A percentile compares a stretch with the other conserved stretches of the same genome.
Evolutionary conservation across 2,888 invertebrate genomes (phyloP).

Genomic region (Lithophane ornitopus): DNA sequence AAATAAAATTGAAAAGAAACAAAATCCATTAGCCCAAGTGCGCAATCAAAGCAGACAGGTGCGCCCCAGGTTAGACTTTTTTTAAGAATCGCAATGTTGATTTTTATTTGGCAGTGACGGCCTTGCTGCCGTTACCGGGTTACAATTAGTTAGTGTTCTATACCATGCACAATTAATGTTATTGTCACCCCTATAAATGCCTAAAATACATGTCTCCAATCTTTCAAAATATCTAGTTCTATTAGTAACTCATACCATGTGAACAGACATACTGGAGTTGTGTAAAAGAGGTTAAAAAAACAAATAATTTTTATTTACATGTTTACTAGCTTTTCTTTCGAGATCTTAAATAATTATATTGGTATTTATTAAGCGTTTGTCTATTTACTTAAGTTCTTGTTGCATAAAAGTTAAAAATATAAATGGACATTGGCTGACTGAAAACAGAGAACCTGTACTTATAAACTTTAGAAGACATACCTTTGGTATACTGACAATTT

Average conservation of each 20-base stretch:
- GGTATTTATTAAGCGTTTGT: not conserved
- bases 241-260: not conserved
- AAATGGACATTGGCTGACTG: slow-evolving; percentile 13
- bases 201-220: too few species aligned
- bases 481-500: not conserved
- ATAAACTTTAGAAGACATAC: too few species aligned
- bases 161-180: not conserved
- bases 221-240: not conserved
- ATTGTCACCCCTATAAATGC: not conserved
- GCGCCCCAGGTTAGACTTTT: too few species aligned
- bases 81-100: not conserved
- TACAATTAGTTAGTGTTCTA: not conserved
- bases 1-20: not conserved
- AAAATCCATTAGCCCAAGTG: not conserved
- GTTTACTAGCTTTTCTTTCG: not conserved
- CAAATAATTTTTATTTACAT: not conserved
- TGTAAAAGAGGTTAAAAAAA: not conserved
- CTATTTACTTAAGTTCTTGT: not conserved
- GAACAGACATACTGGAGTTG: not conserved
- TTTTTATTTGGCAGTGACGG: not conserved
- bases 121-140: too few species aligned
- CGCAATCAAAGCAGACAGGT: not conserved
- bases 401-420: not conserved
- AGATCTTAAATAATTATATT: not conserved
- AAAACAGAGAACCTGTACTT: slow-evolving; percentile 20